phyloP scores from a whole-genome alignment of 2,113 vertebrate species.

The Phalacrocorax brasilianus region DNA sequence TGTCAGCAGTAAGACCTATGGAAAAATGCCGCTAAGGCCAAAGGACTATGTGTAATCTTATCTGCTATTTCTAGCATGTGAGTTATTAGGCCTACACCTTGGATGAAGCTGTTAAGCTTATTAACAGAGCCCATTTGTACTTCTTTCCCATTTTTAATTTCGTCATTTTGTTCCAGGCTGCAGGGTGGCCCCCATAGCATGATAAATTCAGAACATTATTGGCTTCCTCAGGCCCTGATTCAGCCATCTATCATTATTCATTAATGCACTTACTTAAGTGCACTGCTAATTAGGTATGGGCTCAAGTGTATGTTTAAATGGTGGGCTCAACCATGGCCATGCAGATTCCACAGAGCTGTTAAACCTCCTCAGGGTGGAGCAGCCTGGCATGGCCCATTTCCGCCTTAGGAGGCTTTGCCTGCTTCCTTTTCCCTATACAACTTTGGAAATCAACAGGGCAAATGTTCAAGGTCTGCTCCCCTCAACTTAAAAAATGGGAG shows the following conservation, averaged over 20 bases:
- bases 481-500: background rate
- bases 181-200: background rate
- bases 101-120: conserved; percentile 53
- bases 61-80: conserved; percentile 62
- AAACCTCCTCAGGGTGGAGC: background rate
- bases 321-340: background rate
- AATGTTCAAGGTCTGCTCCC: background rate
- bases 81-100: conserved; percentile 66
- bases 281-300: background rate
- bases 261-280: background rate
- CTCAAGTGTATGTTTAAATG: background rate
- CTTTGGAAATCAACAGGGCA: background rate
- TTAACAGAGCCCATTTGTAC: conserved; percentile 52
- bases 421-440: background rate
- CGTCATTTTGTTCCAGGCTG: conserved; percentile 17
- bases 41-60: conserved; percentile 56
- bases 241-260: conserved; percentile 23
- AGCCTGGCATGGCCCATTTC: background rate
- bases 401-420: background rate
- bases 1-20: conserved; percentile 37
- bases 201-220: conserved; percentile 42
- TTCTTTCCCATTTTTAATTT: conserved; percentile 64
- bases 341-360: background rate
- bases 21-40: conserved; percentile 52
- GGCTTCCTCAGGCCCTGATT: conserved; percentile 7